Percentiles rank a stretch among this genome's conserved stretches.
Evolutionary conservation across 2,797 vertebrate species (phyloP).

Genomic region (Scolopax rusticola): DNA sequence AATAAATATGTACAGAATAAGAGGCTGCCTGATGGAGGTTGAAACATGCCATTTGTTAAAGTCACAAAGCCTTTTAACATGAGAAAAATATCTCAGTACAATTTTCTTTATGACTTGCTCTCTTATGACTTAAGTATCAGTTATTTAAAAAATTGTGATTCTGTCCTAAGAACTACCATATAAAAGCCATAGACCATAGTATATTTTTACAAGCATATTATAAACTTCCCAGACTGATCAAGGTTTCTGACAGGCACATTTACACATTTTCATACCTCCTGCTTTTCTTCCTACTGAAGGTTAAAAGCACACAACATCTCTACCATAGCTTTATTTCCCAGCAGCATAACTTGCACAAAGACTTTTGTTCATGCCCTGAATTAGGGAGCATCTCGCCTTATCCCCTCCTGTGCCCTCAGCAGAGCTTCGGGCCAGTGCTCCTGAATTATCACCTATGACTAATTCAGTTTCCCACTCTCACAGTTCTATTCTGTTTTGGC

Average conservation of each 20-base stretch:
- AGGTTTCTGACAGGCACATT: neutral
- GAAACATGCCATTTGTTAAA: neutral
- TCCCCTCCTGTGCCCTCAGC: neutral
- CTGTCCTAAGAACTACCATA: neutral
- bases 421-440: neutral
- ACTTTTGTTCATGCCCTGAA: neutral
- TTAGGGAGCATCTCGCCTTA: neutral
- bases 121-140: neutral
- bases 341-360: neutral
- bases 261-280: neutral
- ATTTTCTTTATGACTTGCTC: slow-evolving; percentile 26
- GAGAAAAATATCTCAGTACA: neutral
- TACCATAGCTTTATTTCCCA: slow-evolving; percentile 3
- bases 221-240: neutral
- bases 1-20: slow-evolving; percentile 25
- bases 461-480: neutral
- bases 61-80: slow-evolving; percentile 2
- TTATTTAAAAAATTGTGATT: neutral
- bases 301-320: neutral
- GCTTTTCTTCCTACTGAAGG: neutral
- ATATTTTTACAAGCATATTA: slow-evolving; percentile 32
- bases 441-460: neutral
- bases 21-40: neutral
- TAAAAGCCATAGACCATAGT: slow-evolving; percentile 1
- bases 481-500: neutral